Evolutionary conservation across 1,140 invertebrate genomes (phyloP).

Genomic region (Listronotus bonariensis): DNA sequence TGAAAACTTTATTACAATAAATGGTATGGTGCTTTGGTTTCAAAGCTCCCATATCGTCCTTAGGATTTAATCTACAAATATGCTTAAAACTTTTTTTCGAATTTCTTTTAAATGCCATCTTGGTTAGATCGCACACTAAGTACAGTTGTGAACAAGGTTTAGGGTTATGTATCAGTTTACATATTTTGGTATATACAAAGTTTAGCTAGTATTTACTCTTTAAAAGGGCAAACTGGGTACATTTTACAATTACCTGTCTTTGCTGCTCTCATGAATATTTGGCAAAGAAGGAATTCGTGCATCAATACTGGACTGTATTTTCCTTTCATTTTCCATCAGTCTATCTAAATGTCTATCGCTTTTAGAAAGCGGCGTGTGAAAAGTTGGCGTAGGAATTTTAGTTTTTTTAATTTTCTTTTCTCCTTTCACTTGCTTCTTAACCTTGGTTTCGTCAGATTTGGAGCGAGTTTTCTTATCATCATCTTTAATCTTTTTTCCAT

Average conservation of each 20-base stretch:
- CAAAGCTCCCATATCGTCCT: too few relatives aligned
- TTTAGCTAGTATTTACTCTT: too few relatives aligned
- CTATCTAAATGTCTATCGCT: conserved; percentile 47
- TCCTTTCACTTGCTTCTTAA: conserved; percentile 17
- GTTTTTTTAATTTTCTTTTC: conserved; percentile 30
- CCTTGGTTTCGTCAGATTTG: conserved; percentile 42
- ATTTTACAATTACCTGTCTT: conserved; percentile 47
- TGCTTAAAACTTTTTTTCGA: too few relatives aligned
- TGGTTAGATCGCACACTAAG: too few relatives aligned
- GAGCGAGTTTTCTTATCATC: conserved; percentile 36
- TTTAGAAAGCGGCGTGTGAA: conserved; percentile 44
- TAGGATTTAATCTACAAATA: too few relatives aligned
- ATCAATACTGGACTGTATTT: conserved; percentile 32
- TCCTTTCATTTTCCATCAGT: conserved; percentile 20
- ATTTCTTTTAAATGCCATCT: too few relatives aligned
- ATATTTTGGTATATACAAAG: too few relatives aligned
- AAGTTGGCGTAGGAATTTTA: conserved; percentile 48
- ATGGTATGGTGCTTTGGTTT: too few relatives aligned
- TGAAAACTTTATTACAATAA: too few relatives aligned
- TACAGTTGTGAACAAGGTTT: too few relatives aligned
- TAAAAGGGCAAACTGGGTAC: background rate
- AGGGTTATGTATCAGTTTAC: too few relatives aligned
- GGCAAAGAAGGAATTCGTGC: conserved; percentile 50
- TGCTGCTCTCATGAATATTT: conserved; percentile 57
- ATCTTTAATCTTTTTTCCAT: conserved; percentile 4